Evolutionary conservation across 2,113 vertebrate genomes (phyloP), one percentile per base, ranked within the genome.

Genomic region (Cyanoliseus patagonus): DNA sequence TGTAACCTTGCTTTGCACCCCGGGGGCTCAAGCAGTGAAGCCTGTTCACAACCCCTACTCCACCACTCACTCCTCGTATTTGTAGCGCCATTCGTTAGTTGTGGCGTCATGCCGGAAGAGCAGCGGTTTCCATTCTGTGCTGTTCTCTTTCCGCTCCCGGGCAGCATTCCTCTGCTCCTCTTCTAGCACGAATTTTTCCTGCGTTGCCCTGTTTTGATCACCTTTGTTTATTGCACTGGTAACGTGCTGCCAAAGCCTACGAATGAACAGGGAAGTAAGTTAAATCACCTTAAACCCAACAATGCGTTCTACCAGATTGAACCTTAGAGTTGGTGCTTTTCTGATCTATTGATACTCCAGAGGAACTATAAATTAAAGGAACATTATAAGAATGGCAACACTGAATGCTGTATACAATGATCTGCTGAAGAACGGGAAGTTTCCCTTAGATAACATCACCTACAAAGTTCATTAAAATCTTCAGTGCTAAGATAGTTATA

Each of bases 221-320:
- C 98, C 98, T 63, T 98, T 98, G 70, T 94, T 63, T 92, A 99
- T 99, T 90, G 99, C 99, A 67, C 96, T 98, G 89, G 99, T 99
- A 95, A 99, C 99, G 0, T 98, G 98, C 96, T 98, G 99, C 99
- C 99, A 99, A 82, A 99, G 98, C 95, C 99, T 99, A 94, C 35
- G 37, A 91, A 91, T 18, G 61, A 93, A 13, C 23, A 87, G 20
- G 30, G 61, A 76, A 83, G 28, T 23, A 64, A 91, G 52, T 41
- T 63, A 51, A 92, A 66, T 24, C 46, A 64, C 49, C 13, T 91
- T 22, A 68, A 82, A 80, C 52, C 44, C 15, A 30, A 23, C 37
- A 66, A 7, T 4, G 20, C 13, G 15, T 62, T 72, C 47, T 77
- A 63, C 22, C 77, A 63, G 35, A 49, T 87, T 69, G 46, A 61